Base-by-base conservation (phyloP, 1,140 invertebrate genomes). In the Habropoda laboriosa region DNA sequence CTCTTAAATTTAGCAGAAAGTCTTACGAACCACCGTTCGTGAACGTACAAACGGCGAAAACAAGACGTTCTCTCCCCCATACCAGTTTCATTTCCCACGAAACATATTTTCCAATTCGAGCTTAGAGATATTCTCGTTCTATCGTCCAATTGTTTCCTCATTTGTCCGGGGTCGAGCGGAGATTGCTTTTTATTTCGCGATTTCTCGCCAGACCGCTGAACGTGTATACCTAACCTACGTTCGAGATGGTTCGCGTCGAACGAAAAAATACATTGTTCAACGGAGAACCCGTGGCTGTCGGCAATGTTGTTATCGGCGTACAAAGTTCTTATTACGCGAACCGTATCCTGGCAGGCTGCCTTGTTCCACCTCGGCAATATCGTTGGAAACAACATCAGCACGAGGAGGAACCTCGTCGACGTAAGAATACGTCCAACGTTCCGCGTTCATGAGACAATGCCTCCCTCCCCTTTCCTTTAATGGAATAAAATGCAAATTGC, bases 141-240 rank as follows among this genome's bases (percentile, higher is more conserved):
- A 18, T 40, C 10, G 51, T 35, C 57, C 82, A 74, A 64, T 64
- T 66, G 58, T 51, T 78, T 78, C 24, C 75, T 71, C 66, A 38
- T 70, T 68, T 55, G 16, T 68, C n/a, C 42, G 30, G 32, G 0
- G 38, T 38, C 51, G 58, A 24, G 38, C 18, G 58, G 42, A 71
- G 53, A 80, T 84, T 82, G 70, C 58, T 57, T 74, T 82, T 84
- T 84, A 79, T 80, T 83, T 70, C 51, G 66, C 64, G 81, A 84
- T 84, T 80, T 74, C 45, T 40, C 53, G 61, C 30, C 67, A 21
- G 60, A n/a, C 35, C 42, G 13, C 38, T 49, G 30, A 38, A 21
- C 35, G 49, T n/a, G n/a, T n/a, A n/a, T n/a, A n/a, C n/a, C n/a
- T n/a, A n/a, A n/a, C n/a, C n/a, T 40, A 51, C 60, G 76, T 79